Evolutionary conservation across 2,888 invertebrate genomes (phyloP).

Genomic region (Ichneumoninae sp.): DNA sequence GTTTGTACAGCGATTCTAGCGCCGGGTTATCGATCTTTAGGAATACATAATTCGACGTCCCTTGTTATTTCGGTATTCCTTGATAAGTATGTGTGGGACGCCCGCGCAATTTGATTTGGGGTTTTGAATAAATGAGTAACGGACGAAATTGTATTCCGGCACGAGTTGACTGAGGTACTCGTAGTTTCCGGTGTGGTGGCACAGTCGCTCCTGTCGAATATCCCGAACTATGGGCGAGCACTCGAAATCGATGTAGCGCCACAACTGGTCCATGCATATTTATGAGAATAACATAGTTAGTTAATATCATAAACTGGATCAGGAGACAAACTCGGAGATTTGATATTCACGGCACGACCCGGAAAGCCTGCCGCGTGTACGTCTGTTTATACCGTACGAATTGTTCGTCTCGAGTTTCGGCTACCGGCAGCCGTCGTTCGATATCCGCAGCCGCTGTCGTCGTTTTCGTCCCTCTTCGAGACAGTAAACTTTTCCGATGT

Average conservation of each 20-base stretch:
- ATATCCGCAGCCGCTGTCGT: constrained; percentile 29
- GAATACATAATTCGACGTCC: constrained; percentile 23
- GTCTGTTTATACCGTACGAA: constrained; percentile 43
- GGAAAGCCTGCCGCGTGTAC: constrained; percentile 7
- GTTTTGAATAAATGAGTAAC: background rate
- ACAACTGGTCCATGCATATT: constrained; percentile 16
- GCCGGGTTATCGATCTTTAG: constrained; percentile 40
- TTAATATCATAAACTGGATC: constrained; percentile 33
- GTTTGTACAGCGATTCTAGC: constrained; percentile 16
- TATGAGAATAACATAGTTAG: constrained; percentile 26
- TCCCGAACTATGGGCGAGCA: background rate
- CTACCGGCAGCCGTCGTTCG: constrained; percentile 9
- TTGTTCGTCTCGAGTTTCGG: constrained; percentile 31
- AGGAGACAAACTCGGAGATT: constrained; percentile 30
- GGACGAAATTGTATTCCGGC: background rate
- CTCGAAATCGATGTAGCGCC: constrained; percentile 14
- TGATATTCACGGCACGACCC: constrained; percentile 38
- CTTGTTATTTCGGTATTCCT: too few relatives aligned
- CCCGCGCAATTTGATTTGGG: too few relatives aligned
- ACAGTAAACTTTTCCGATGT: constrained; percentile 46
- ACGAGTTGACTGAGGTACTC: too few relatives aligned
- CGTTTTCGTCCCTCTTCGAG: constrained; percentile 24
- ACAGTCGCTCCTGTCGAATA: background rate
- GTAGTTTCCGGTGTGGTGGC: background rate
- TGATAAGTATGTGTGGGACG: too few relatives aligned